phyloP scores from a whole-genome alignment of 2,113 vertebrate species.

The Chaenocephalus aceratus region DNA sequence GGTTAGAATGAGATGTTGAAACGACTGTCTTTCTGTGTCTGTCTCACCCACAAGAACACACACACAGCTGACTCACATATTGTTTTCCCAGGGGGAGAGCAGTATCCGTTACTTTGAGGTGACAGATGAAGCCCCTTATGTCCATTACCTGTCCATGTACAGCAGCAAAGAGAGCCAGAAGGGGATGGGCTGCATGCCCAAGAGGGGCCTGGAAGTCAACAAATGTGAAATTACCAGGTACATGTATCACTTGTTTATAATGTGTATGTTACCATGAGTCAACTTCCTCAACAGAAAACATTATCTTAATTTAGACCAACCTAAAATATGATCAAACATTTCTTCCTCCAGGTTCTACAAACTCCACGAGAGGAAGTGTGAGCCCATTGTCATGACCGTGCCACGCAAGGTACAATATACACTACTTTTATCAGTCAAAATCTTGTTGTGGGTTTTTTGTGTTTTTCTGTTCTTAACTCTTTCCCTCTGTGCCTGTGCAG shows the following conservation, averaged over 20 bases:
- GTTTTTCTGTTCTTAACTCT: not conserved
- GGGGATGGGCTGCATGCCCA: constrained; percentile 94
- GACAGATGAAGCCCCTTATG: constrained; percentile 89
- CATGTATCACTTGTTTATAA: not conserved
- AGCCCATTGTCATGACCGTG: constrained; percentile 89
- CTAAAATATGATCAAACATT: not conserved
- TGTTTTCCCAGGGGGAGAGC: constrained; percentile 88
- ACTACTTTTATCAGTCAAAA: not conserved
- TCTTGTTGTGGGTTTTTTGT: not conserved
- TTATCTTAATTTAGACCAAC: not conserved
- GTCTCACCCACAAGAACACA: not conserved
- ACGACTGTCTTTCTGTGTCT: not conserved
- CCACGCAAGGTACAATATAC: constrained; percentile 81
- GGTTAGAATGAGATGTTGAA: constrained; percentile 71
- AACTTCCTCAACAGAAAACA: not conserved
- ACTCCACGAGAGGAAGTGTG: constrained; percentile 89
- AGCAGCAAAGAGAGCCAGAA: constrained; percentile 93
- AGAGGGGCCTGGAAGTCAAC: constrained; percentile 93
- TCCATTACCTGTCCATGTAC: constrained; percentile 93
- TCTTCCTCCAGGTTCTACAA: constrained; percentile 86
- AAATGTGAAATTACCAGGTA: constrained; percentile 95
- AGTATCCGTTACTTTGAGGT: constrained; percentile 95
- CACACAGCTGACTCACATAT: constrained; percentile 1
- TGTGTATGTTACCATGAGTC: not conserved
- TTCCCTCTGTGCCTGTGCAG: constrained; percentile 68